Base-by-base conservation (phyloP, 2,113 vertebrate genomes). In the Cryptomyrus ogoouensis region DNA sequence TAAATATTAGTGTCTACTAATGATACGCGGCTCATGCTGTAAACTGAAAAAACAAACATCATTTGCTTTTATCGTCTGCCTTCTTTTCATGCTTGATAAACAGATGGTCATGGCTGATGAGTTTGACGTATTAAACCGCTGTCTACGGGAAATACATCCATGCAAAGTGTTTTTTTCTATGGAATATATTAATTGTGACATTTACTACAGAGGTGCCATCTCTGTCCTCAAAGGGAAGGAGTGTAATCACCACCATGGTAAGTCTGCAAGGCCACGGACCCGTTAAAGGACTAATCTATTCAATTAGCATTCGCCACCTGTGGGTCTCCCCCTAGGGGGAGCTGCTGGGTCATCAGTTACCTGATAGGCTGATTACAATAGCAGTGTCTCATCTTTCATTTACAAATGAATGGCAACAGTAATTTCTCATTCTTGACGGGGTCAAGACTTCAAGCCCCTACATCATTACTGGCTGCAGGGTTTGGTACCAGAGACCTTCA, bases 101-200 rank as follows among this genome's bases (percentile, higher is more conserved):
- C 88, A 91, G 53, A 88, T 88, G 88, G 27, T 70, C 44, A 31
- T 47, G 19, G 24, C 53, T 66, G 83, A 70, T 74, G 83, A 87
- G 56, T 87, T 49, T 87, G 84, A 74, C 49, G 27, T 50, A 50
- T 90, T 66, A 27, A 27, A 52, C 83, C 21, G 56, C 56, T 1
- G 49, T 49, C 56, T 80, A 53, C 53, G 31, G 86, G 56, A 89
- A 88, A 46, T 77, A 86, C 88, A 90, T 83, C 91, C 86, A 87
- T 90, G 56, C 90, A 88, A 53, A 83, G 47, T 80, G 31, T 89
- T 83, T 90, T 90, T 62, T 87, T 8, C 7, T 90, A 12, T 88
- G 88, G 90, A 92, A 91, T 88, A 90, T 83, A 91, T 91, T 90
- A 90, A 53, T 62, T 56, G 66, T 90, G 87, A 92, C 88, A 90